Evolutionary conservation across 2,797 vertebrate genomes (phyloP), one percentile per base, ranked within the genome.

Genomic region (Austrolebias charrua): DNA sequence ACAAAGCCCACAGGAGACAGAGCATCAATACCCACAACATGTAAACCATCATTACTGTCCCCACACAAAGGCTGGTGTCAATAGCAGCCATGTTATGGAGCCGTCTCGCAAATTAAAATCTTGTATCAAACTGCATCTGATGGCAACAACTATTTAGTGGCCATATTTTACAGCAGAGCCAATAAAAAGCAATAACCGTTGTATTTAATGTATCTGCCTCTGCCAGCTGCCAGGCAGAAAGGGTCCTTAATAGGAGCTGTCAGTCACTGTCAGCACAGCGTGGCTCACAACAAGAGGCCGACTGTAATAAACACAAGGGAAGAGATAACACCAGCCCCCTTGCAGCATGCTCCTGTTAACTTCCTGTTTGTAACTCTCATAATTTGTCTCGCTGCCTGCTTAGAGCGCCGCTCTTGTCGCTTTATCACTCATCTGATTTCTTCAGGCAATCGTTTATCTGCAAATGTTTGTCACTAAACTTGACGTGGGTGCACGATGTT

Each of bases 61-160:
- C 88, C 90, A 92, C 92, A 95, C 94, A 96, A 96, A 95, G 94
- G 84, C 92, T 80, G 72, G 86, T 95, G 95, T 96, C 95, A 95
- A 95, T 94, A 93, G 94, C 88, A 76, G 85, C 83, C 44, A 82
- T 89, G 93, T 94, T 94, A 93, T 86, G 91, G 94, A 93, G 91
- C 94, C 90, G 94, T 95, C 93, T 91, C 94, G 96, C 95, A 96
- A 96, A 98, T 98, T 98, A 98, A 98, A 98, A 94, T 92, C 95
- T 92, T 95, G 95, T 96, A 95, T 94, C 95, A 93, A 94, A 94
- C 92, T 88, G 93, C 93, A 93, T 95, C 94, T 94, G 94, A 95
- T 94, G 94, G 94, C 94, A 93, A 87, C 94, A 91, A 89, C 95
- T 95, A 94, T 97, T 96, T 94, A 96, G 94, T 87, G 85, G 93